Percentiles rank a stretch among this genome's conserved stretches.
phyloP scores from a whole-genome alignment of 2,113 vertebrate species.

The Zingel zingel region DNA sequence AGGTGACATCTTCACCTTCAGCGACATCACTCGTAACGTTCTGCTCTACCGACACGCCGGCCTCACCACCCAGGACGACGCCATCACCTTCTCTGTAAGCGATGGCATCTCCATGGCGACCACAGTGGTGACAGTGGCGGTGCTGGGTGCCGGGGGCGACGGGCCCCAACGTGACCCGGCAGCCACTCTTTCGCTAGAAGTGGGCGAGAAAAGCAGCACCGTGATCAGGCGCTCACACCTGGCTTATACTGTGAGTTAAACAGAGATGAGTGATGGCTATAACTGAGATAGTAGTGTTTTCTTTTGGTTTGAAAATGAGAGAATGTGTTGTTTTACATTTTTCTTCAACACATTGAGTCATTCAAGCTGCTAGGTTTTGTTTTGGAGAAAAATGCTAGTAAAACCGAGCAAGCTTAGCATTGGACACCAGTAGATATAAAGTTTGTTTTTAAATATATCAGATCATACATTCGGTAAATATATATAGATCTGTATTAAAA shows the following conservation, averaged over 20 bases:
- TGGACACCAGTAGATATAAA: neutral
- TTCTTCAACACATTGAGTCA: no score
- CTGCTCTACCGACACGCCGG: constrained; percentile 91
- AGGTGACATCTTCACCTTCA: constrained; percentile 94
- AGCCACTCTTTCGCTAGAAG: constrained; percentile 85
- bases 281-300: neutral
- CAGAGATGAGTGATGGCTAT: neutral
- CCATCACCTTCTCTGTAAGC: constrained; percentile 91
- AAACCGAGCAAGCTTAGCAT: neutral
- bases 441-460: neutral
- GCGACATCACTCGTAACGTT: constrained; percentile 87
- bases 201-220: constrained; percentile 88
- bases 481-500: neutral
- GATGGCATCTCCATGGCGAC: constrained; percentile 87
- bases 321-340: no score
- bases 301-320: no score
- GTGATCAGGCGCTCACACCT: constrained; percentile 88
- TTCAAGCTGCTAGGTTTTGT: neutral
- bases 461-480: neutral
- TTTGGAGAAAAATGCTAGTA: neutral
- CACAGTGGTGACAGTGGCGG: constrained; percentile 86
- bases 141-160: constrained; percentile 75
- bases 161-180: constrained; percentile 84
- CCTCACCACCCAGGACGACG: constrained; percentile 85
- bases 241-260: constrained; percentile 88